phyloP scores from a whole-genome alignment of 2,113 vertebrate genomes.

The Tachysurus vachellii region DNA sequence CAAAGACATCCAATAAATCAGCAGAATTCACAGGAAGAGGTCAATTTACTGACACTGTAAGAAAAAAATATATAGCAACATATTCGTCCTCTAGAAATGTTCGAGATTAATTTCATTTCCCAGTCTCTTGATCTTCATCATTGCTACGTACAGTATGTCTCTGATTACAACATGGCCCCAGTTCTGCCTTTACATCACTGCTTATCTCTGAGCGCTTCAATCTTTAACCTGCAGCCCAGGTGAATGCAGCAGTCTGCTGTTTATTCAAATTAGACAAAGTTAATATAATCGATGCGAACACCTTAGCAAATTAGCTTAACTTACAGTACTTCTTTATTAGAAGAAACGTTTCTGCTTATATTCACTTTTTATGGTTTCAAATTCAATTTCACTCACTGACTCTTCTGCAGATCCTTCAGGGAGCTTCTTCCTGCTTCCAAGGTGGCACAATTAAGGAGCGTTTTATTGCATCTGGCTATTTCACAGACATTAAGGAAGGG shows the following conservation, averaged over 20 bases:
- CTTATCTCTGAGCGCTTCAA: not conserved
- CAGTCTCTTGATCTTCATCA: no score
- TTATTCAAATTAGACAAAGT: not conserved
- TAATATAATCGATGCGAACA: not conserved
- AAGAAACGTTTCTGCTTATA: not conserved
- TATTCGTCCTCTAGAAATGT: not conserved
- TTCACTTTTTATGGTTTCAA: not conserved
- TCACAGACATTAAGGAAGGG: slow-evolving; percentile 57
- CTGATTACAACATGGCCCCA: not conserved
- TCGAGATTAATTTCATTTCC: not conserved
- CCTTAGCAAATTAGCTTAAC: not conserved
- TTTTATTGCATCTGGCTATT: slow-evolving; percentile 61
- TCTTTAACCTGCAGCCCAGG: not conserved
- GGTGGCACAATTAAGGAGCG: slow-evolving; percentile 60
- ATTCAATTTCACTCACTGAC: slow-evolving; percentile 16
- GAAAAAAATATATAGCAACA: not conserved
- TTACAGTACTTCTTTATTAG: not conserved
- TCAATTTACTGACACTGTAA: not conserved
- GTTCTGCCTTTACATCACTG: not conserved
- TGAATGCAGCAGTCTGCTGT: not conserved
- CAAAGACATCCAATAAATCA: no score
- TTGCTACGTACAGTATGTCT: no score
- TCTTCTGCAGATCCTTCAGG: slow-evolving; percentile 55
- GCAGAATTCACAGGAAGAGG: not conserved
- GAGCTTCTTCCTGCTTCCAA: slow-evolving; percentile 53